Evolutionary conservation across 2,797 vertebrate genomes (phyloP).

Genomic region (Parotocinclus haroldoi): DNA sequence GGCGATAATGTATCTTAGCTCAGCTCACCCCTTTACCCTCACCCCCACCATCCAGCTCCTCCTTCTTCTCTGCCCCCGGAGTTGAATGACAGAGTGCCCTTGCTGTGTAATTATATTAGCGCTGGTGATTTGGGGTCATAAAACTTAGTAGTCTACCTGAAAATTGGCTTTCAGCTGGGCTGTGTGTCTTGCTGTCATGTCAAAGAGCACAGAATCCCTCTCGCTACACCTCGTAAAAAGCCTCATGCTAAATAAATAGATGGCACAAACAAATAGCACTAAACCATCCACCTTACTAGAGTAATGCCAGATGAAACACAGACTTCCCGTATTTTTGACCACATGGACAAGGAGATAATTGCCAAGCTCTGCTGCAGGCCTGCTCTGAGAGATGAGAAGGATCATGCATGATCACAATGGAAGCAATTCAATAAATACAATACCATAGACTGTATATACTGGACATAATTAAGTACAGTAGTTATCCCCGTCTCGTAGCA

Average conservation of each 20-base stretch:
- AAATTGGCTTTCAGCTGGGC: conserved; percentile 70
- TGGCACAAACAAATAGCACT: conserved; percentile 68
- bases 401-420: conserved; percentile 8
- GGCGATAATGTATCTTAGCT: conserved; percentile 48
- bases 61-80: conserved; percentile 48
- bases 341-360: conserved; percentile 50
- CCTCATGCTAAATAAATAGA: conserved; percentile 73
- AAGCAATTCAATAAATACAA: too few species aligned
- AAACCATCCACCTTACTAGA: conserved; percentile 68
- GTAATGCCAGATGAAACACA: conserved; percentile 43
- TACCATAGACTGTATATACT: too few species aligned
- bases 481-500: conserved; percentile 10
- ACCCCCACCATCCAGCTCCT: conserved; percentile 19
- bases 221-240: conserved; percentile 64
- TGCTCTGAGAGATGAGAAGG: conserved; percentile 13
- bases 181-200: conserved; percentile 68
- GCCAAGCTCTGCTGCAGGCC: background rate
- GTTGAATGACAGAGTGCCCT: conserved; percentile 78
- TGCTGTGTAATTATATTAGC: conserved; percentile 79
- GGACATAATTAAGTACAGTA: too few species aligned
- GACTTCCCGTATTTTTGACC: conserved; percentile 56
- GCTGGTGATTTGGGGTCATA: conserved; percentile 72
- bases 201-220: conserved; percentile 44
- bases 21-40: conserved; percentile 7
- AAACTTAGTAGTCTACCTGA: conserved; percentile 78